Conservation (phyloP, 2,113 vertebrate genomes). For the Aramus guarauna region DNA sequence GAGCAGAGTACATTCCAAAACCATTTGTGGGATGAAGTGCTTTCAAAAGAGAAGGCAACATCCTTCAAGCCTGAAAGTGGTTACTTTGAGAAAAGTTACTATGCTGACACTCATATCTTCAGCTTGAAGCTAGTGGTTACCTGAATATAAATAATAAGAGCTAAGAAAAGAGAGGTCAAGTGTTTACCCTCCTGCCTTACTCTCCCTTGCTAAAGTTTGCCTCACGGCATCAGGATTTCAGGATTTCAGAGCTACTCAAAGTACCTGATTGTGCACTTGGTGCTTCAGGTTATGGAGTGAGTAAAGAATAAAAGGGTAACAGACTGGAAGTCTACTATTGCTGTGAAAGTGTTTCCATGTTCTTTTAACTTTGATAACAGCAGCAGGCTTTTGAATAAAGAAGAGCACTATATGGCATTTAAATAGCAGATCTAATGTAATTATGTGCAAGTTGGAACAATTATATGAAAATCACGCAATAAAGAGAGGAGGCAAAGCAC, state of each 20-base stretch:
- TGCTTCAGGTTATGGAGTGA: neutral
- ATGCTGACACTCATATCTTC: neutral
- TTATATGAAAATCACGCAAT: neutral
- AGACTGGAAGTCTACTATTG: neutral
- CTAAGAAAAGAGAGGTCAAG: neutral
- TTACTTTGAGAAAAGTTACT: neutral
- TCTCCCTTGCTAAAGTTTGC: neutral
- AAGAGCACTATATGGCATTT: neutral
- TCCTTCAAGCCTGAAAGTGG: neutral
- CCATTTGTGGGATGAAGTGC: neutral
- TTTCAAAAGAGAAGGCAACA: neutral
- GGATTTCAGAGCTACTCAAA: no score
- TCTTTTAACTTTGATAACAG: neutral
- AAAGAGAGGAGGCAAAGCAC: neutral
- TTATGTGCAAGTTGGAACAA: conserved; percentile 11
- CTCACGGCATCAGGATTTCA: neutral
- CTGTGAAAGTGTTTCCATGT: neutral
- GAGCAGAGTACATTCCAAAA: neutral
- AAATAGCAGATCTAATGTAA: conserved; percentile 3
- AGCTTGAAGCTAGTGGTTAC: neutral
- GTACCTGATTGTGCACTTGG: neutral
- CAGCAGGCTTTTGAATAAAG: neutral
- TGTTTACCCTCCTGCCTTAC: neutral
- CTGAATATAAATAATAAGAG: neutral
- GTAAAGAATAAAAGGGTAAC: neutral